Conservation (phyloP, 2,113 vertebrate genomes). For the Globicephala melas region DNA sequence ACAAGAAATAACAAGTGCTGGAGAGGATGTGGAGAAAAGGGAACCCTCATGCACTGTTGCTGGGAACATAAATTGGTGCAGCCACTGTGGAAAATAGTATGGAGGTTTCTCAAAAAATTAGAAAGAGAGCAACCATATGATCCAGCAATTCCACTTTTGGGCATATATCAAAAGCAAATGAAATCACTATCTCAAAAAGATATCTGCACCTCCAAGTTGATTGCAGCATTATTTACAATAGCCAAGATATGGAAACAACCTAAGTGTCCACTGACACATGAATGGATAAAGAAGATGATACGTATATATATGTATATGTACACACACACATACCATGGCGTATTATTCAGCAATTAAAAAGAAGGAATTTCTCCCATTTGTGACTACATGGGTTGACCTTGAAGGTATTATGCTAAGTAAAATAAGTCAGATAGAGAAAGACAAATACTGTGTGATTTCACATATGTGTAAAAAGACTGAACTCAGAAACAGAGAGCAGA, state of each 20-base stretch:
- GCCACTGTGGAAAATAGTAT: neutral
- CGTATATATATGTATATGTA: neutral
- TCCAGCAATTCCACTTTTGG: neutral
- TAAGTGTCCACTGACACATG: neutral
- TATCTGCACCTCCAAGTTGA: neutral
- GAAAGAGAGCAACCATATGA: neutral
- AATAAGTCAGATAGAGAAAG: neutral
- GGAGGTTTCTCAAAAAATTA: neutral
- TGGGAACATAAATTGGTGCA: neutral
- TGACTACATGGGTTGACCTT: neutral
- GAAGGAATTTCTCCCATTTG: neutral
- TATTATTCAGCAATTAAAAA: neutral
- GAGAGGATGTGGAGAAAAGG: neutral
- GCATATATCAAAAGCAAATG: neutral
- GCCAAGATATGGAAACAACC: neutral
- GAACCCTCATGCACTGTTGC: neutral
- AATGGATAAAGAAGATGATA: neutral
- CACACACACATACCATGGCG: neutral
- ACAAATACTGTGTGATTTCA: neutral
- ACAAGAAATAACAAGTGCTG: neutral
- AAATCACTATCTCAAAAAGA: neutral
- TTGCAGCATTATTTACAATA: neutral
- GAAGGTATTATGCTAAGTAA: neutral
- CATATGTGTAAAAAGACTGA: neutral
- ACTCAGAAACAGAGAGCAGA: neutral